A percentile compares a stretch with the other conserved stretches of the same genome.
Conservation (phyloP, 2,888 invertebrate genomes). For the Stramonita haemastoma region DNA sequence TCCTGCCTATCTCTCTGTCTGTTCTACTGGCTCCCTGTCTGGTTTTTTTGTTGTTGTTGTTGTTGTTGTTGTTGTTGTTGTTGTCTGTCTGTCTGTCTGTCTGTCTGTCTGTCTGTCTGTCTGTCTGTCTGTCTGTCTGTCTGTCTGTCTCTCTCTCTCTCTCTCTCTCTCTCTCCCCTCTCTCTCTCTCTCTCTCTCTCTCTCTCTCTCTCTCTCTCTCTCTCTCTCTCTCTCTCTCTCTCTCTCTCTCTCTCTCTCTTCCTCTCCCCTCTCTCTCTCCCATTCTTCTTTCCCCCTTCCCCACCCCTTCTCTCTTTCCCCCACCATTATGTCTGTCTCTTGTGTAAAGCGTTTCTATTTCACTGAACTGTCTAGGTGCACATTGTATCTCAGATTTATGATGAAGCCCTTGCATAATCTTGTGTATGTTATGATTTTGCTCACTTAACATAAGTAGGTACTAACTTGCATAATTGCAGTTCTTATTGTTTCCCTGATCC, state of each 20-base stretch:
- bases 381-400: too few relatives aligned
- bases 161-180: not conserved
- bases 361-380: too few relatives aligned
- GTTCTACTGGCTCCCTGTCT: not conserved
- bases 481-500: too few relatives aligned
- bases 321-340: not conserved
- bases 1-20: not conserved
- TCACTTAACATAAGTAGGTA: too few relatives aligned
- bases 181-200: conserved; percentile 1
- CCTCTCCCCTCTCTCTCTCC: too few relatives aligned
- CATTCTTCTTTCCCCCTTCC: not conserved
- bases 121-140: not conserved
- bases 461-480: too few relatives aligned
- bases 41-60: not conserved
- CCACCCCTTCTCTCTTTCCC: not conserved
- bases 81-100: not conserved
- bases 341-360: too few relatives aligned
- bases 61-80: not conserved
- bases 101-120: not conserved
- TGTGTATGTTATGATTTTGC: too few relatives aligned
- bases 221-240: not conserved
- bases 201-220: not conserved
- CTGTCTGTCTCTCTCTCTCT: not conserved
- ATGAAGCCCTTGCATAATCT: too few relatives aligned
- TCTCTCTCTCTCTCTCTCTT: not conserved